A percentile compares a stretch with the other conserved stretches of the same genome.
These are phyloP conservation scores for Aeoliscus strigatus DNA, from an alignment of 2,797 vertebrate species.

Conservation along the genomic window DNA sequence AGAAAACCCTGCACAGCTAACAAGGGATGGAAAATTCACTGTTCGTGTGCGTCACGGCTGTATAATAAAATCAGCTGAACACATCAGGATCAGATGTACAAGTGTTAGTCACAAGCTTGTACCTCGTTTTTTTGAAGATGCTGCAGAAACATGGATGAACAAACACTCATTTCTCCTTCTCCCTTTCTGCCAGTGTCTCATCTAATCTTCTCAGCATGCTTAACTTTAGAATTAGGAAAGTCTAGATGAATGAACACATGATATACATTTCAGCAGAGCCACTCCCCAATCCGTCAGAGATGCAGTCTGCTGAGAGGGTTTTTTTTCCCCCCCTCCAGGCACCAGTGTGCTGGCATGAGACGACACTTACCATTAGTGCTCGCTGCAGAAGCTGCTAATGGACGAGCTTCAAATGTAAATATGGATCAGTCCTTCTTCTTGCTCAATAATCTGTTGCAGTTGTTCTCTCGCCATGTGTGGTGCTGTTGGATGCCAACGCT, in stretches of 20 bases:
- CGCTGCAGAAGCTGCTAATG: too few species aligned
- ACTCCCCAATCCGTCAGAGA: slow-evolving; percentile 43
- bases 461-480: slow-evolving; percentile 11
- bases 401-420: slow-evolving; percentile 50
- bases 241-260: slow-evolving; percentile 13
- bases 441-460: slow-evolving; percentile 17
- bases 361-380: too few species aligned
- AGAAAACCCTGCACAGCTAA: too few species aligned
- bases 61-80: too few species aligned
- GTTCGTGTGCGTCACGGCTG: too few species aligned
- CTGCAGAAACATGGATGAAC: too few species aligned
- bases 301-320: slow-evolving; percentile 32
- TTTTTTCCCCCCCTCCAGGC: slow-evolving; percentile 31
- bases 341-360: slow-evolving; percentile 27
- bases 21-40: too few species aligned
- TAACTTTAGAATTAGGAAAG: slow-evolving; percentile 9
- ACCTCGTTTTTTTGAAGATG: too few species aligned
- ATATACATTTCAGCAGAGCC: slow-evolving; percentile 35
- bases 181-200: background rate
- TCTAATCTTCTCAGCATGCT: background rate
- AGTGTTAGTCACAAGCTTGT: too few species aligned
- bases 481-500: slow-evolving; percentile 1
- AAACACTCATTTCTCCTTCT: too few species aligned
- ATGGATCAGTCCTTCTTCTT: slow-evolving; percentile 25
- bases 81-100: too few species aligned